Conservation (phyloP, 2,797 vertebrate genomes). For the Cryptoblepharus egeriae region DNA sequence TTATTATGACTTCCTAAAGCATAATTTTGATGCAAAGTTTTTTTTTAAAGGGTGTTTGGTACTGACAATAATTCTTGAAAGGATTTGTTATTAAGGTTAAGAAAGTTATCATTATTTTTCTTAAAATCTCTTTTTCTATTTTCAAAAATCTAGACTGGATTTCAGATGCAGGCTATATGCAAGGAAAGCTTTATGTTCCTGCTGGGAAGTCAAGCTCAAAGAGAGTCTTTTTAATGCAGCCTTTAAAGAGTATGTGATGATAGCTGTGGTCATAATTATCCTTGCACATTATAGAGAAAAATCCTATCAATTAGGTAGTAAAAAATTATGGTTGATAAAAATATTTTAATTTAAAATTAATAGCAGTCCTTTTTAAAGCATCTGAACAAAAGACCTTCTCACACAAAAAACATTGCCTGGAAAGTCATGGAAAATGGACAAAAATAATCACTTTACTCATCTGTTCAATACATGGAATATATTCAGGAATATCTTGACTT, state of each 20-base stretch:
- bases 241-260: neutral
- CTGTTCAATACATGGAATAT: neutral
- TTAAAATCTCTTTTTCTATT: neutral
- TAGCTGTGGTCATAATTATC: neutral
- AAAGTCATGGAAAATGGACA: neutral
- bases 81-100: neutral
- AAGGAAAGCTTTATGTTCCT: neutral
- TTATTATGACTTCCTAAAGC: neutral
- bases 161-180: fast-evolving
- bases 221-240: neutral
- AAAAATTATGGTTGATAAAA: neutral
- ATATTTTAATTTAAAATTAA: neutral
- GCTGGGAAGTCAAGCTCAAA: neutral
- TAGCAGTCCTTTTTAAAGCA: neutral
- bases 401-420: neutral
- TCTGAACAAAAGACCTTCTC: neutral
- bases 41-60: neutral
- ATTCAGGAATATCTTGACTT: no score
- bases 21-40: neutral
- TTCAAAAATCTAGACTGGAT: neutral
- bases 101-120: neutral
- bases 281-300: constrained; percentile 7
- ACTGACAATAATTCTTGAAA: neutral
- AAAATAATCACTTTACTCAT: neutral
- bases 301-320: neutral